Base-by-base conservation (phyloP, 2,113 vertebrate genomes). In the Chamaetylas fuelleborni region DNA sequence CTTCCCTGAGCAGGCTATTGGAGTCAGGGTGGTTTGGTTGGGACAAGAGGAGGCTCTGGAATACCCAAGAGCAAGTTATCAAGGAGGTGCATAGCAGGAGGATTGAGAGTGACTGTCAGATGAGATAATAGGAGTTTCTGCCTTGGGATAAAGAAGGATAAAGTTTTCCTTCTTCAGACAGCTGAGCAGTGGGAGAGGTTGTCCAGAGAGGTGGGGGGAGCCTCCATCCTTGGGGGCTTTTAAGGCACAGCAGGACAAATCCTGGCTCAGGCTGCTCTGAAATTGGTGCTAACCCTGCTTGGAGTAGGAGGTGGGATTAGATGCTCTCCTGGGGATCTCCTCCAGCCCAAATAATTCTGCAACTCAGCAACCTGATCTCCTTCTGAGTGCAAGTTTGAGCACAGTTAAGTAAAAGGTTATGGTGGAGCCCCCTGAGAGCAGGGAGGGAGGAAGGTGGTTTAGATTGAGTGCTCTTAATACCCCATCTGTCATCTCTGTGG, bases 401-500 rank as follows among this genome's bases (percentile, higher is more conserved):
- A 33, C 34, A 71, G 91, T 86, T 90, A 93, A 97, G 92, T 90
- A n/a, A 93, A 96, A 91, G 94, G 88, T 93, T 95, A 58, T 78
- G 60, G 80, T 57, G 88, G 76, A 94, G 88, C 86, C 95, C 76
- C 92, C 85, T 66, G 96, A 81, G 96, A 60, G 3, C 0, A 0
- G 64, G 86, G 88, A 90, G 86, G 92, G 92, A 90, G 96, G 95
- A 93, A 90, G 91, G 96, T 88, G 95, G 95, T 96, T 97, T 94
- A 51, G 56, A 91, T 71, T 62, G 95, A 94, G 94, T 86, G 82
- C 80, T 94, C 92, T 88, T 96, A 91, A 91, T 94, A 81, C 88
- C 51, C 91, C 83, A 94, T 97, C 91, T 97, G 95, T 97, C 96
- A 97, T 94, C 92, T 71, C 67, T 94, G 95, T 86, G 96, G 95